Percentiles rank a stretch among this genome's conserved stretches.
These are phyloP conservation scores for Pangasius larnaudii DNA, from an alignment of 2,797 vertebrate genomes.

Conservation along the genomic window DNA sequence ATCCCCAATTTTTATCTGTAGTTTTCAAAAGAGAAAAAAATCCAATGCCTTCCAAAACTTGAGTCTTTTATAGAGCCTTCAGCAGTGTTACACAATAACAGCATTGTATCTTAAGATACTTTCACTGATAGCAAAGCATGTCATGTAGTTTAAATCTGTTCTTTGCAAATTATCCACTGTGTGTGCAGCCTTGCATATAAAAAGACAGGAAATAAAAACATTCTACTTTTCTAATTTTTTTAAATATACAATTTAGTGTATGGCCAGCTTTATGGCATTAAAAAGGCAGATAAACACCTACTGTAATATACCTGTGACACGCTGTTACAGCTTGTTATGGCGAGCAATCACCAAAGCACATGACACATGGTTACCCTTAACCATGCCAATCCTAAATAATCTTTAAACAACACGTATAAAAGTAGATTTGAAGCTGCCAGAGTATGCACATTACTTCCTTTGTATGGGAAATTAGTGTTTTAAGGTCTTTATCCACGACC, in stretches of 20 bases:
- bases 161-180: background rate
- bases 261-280: background rate
- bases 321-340: background rate
- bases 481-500: background rate
- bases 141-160: background rate
- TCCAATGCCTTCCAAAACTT: background rate
- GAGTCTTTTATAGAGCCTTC: background rate
- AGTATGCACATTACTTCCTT: background rate
- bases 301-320: background rate
- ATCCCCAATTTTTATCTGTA: background rate
- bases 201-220: background rate
- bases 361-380: background rate
- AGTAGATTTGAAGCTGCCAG: background rate
- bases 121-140: background rate
- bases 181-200: background rate
- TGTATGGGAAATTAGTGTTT: background rate
- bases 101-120: background rate
- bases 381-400: background rate
- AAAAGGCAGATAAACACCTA: background rate
- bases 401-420: conserved; percentile 4
- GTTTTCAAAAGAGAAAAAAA: background rate
- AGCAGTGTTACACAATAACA: background rate
- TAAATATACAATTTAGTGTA: background rate
- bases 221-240: background rate
- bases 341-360: background rate